Conservation (phyloP, 2,797 vertebrate genomes). For the Atherinosoma microstoma region DNA sequence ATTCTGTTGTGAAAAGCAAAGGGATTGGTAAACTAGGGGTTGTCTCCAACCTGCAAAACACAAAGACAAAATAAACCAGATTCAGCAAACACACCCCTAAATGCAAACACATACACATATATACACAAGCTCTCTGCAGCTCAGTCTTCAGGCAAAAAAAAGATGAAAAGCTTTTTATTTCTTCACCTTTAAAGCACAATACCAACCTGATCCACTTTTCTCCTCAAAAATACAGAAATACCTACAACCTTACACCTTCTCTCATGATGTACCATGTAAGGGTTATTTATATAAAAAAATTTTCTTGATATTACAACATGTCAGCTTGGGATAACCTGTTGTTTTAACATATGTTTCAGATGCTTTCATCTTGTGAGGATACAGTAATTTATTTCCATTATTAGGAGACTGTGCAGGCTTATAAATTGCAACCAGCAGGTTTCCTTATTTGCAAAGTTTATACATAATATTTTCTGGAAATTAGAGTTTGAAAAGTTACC, state of each 20-base stretch:
- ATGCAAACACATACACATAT: not conserved
- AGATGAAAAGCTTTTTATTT: conserved; percentile 10
- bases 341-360: too few species aligned
- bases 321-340: too few species aligned
- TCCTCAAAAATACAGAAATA: not conserved
- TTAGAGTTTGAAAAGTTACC: too few species aligned
- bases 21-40: conserved; percentile 3
- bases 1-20: conserved; percentile 13
- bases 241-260: not conserved
- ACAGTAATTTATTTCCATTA: too few species aligned
- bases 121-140: not conserved
- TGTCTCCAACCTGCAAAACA: conserved; percentile 13
- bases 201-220: not conserved
- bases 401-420: too few species aligned
- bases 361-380: too few species aligned
- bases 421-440: too few species aligned
- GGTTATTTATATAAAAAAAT: not conserved
- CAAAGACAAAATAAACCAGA: conserved; percentile 12
- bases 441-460: too few species aligned
- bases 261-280: not conserved
- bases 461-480: too few species aligned
- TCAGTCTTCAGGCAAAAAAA: conserved; percentile 1
- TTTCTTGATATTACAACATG: not conserved
- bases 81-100: conserved; percentile 14
- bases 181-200: conserved; percentile 21